These are phyloP conservation scores for Triplophysa tibetana DNA, from an alignment of 2,113 vertebrate species.

Conservation along the genomic window DNA sequence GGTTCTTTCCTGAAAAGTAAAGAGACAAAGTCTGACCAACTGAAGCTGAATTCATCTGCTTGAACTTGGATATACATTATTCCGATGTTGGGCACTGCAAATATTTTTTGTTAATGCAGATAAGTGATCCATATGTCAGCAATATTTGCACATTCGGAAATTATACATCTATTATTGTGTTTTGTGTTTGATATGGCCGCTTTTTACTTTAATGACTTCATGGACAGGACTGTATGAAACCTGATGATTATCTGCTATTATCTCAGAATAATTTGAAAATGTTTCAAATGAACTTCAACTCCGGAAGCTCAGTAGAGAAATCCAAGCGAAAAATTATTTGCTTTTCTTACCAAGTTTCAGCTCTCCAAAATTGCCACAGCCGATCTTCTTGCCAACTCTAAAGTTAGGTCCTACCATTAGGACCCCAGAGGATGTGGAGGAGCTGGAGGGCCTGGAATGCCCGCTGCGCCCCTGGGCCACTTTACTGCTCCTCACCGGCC, in stretches of 20 bases:
- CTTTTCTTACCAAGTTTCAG: constrained; percentile 83
- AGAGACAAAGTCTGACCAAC: constrained; percentile 2
- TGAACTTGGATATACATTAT: not conserved
- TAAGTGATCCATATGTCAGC: no score
- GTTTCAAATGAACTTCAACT: not conserved
- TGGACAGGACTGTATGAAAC: no score
- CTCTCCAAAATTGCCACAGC: constrained; percentile 89
- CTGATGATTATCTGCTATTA: no score
- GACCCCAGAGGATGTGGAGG: constrained; percentile 79
- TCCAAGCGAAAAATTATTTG: not conserved
- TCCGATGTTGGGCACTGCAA: not conserved
- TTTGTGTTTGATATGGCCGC: no score
- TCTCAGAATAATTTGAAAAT: no score
- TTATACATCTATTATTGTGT: no score
- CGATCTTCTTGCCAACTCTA: constrained; percentile 90
- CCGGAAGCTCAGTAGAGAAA: not conserved
- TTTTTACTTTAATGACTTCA: no score
- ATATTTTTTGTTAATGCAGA: not conserved
- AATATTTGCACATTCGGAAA: no score
- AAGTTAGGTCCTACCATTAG: constrained; percentile 92
- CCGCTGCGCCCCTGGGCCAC: constrained; percentile 77
- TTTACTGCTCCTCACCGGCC: constrained; percentile 77
- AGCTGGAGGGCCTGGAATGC: constrained; percentile 78
- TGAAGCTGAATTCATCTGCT: not conserved
- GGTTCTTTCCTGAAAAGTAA: constrained; percentile 82